Base-by-base conservation (phyloP, 2,113 vertebrate genomes). In the Zosterops japonicus region DNA sequence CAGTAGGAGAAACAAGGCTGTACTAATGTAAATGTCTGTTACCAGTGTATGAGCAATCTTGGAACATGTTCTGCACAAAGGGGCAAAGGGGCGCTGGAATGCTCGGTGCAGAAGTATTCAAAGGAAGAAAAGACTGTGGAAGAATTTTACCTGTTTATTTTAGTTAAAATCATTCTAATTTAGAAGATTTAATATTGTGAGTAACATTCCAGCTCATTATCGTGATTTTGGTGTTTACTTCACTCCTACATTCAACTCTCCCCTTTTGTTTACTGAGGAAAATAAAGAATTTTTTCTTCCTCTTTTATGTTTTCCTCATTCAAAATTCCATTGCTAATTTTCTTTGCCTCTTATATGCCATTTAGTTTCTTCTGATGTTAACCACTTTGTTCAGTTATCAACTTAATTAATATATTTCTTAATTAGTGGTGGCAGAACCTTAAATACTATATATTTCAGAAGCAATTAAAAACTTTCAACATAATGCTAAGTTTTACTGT, bases 381-480 rank as follows among this genome's bases (percentile, higher is more conserved):
- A 75, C 47, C 63, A n/a, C 93, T 96, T 94, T 94, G 74, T 86
- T 91, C 74, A 85, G 49, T 93, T 94, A 96, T 91, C 72, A 93
- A n/a, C 76, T 91, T 60, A 91, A 93, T 94, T 90, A 93, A 88
- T 95, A 46, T 56, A 74, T 79, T 94, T 94, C 41, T 31, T 81
- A 96, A 96, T 94, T 89, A 91, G 28, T 1, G 0, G 33, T 67
- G 53, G 36, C 50, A 67, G 35, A 89, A 76, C 14, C 24, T 65
- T 74, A 69, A 91, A 33, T 67, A 21, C 6, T 35, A 29, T 4
- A 0, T 24, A 46, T 46, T 87, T 87, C 52, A 67, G 12, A 87
- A 74, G 29, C 18, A 52, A 41, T 87, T 36, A 35, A 49, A 61
- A 78, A 64, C 5, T 56, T 91, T 12, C 35, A 52, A 9, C 27